Conservation (phyloP, 2,113 vertebrate genomes). For the Colinus virginianus region DNA sequence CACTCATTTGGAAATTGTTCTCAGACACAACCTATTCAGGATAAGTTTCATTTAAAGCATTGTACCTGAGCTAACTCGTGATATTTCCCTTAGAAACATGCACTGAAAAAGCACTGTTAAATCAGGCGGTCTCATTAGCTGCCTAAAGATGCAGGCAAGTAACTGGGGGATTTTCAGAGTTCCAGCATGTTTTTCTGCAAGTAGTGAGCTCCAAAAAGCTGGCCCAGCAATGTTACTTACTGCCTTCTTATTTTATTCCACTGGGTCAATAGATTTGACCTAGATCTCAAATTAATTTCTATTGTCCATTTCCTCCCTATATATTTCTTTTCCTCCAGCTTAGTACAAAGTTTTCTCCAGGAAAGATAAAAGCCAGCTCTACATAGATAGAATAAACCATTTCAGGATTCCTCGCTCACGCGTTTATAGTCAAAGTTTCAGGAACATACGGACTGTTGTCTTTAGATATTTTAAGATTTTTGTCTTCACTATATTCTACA, state of each 20-base stretch:
- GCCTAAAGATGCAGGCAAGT: background rate
- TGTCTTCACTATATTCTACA: background rate
- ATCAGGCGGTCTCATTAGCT: background rate
- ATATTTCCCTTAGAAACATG: background rate
- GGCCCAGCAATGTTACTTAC: background rate
- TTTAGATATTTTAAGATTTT: background rate
- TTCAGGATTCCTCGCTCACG: background rate
- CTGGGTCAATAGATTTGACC: background rate
- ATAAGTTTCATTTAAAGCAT: background rate
- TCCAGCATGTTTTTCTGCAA: background rate
- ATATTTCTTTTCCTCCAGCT: background rate
- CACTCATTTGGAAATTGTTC: background rate
- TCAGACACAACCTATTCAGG: background rate
- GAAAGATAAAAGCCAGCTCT: background rate
- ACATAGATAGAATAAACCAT: background rate
- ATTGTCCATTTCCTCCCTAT: background rate
- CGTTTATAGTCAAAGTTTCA: background rate
- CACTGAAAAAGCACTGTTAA: rapidly evolving
- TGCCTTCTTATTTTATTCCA: background rate
- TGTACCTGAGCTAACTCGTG: rapidly evolving
- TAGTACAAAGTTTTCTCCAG: background rate
- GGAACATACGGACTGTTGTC: background rate
- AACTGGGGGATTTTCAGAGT: background rate
- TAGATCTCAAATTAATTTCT: background rate
- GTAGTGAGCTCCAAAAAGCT: background rate